Evolutionary conservation across 2,888 invertebrate genomes (phyloP), one percentile per base, ranked within the genome.

Genomic region (Clepsis dumicolana): DNA sequence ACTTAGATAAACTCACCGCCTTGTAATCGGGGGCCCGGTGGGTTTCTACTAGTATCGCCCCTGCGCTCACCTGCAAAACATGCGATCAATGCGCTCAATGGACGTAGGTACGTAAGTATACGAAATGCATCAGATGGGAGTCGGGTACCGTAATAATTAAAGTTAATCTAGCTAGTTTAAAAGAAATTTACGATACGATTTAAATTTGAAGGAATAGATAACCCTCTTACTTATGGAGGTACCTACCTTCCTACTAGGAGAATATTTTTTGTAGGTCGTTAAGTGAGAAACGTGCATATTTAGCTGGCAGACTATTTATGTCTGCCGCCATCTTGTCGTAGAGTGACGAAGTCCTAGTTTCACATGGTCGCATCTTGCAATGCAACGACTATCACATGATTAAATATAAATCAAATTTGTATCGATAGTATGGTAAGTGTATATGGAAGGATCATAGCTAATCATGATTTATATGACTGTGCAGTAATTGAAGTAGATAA

Each of bases 51-150:
- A 92, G 87, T 85, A 91, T 90, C 89, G 88, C 92, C 88, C 91
- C 90, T 82, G 91, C 88, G 88, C 84, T 92, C 87, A 93, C 93
- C 93, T 93, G 91, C 83, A 87, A 66, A 91, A 90, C 87, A 91
- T 86, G 89, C 89, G 85, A 91, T 89, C 87, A 90, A 86, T 88
- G 86, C 85, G 85, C 88, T 88, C 85, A 88, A 84, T 89, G 84
- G 84, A 86, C 52, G 52, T n/a, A n/a, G n/a, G n/a, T n/a, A n/a
- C n/a, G n/a, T n/a, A n/a, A n/a, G n/a, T 44, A 56, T 65, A 52
- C 65, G 35, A 52, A 52, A 52, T 50, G 52, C 52, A 52, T 25
- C n/a, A 25, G n/a, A 50, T 50, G n/a, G 4, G 25, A 18, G 8
- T 44, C 44, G 44, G 18, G 8, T 18, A 52, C 52, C 52, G 16